Base-by-base conservation (phyloP, 2,113 vertebrate species). In the Corvus hawaiiensis region DNA sequence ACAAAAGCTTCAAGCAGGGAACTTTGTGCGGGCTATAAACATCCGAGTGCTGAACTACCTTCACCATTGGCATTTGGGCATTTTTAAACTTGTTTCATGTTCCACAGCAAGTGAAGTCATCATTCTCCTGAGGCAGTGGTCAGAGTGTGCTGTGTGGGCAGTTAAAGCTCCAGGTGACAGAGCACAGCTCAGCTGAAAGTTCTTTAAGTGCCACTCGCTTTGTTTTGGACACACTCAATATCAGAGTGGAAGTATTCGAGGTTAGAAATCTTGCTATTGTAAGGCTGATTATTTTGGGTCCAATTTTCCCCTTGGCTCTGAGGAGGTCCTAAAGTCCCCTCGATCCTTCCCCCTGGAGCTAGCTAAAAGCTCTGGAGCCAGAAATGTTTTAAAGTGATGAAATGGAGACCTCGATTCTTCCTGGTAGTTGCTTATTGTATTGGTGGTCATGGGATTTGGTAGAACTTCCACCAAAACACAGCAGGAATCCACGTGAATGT, bases 401-500 rank as follows among this genome's bases (percentile, higher is more conserved):
- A 90, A 83, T 61, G 26, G 71, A 93, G 79, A 63, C 54, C 79
- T 67, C 24, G 54, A 49, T 76, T 91, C 37, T 72, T 71, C 63
- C 7, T 93, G 79, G 54, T 76, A 56, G 79, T 92, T 88, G 78
- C 76, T 96, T 95, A 24, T 92, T 91, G 41, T 90, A 10, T 79
- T 89, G 68, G 66, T 78, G 73, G 87, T 73, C 81, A 23, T 49
- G 72, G 58, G 92, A 37, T 56, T 95, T 89, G 92, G 94, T 96
- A 90, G 93, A 97, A 44, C 78, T 84, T 96, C 84, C 51, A 78
- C 91, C 76, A 96, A 95, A 97, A 95, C 44, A 13, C 66, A 78
- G 56, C 67, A 88, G 94, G 91, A 97, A 93, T 95, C 87, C 72
- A 69, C 90, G 83, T 91, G 91, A 87, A 80, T 93, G 64, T 97